These are phyloP conservation scores for Nettapus auritus DNA, from an alignment of 2,113 vertebrate species.

Conservation along the genomic window DNA sequence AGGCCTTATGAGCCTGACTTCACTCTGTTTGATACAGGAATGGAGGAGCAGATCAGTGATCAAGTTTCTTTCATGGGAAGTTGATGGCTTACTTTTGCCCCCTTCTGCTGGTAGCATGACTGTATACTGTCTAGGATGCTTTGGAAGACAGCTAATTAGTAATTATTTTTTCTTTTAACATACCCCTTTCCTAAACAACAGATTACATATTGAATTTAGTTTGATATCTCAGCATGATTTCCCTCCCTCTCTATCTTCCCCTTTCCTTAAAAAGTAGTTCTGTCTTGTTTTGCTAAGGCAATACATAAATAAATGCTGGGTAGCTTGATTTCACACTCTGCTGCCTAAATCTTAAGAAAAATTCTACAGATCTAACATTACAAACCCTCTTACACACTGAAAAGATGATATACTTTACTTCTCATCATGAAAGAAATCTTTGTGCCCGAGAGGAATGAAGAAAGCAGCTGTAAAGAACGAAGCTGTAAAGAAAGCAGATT, in stretches of 20 bases:
- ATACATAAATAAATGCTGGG: conserved; percentile 20
- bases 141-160: not conserved
- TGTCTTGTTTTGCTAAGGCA: not conserved
- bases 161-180: not conserved
- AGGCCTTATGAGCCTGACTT: not conserved
- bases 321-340: conserved; percentile 36
- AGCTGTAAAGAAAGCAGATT: conserved; percentile 12
- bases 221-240: not conserved
- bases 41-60: not conserved
- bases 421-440: conserved; percentile 56
- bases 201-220: conserved; percentile 16
- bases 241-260: not conserved
- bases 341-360: conserved; percentile 22
- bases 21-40: not conserved
- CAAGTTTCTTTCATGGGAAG: not conserved
- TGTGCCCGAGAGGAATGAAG: conserved; percentile 32
- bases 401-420: conserved; percentile 45
- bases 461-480: conserved; percentile 9
- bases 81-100: not conserved
- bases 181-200: conserved; percentile 1
- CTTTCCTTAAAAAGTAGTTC: not conserved
- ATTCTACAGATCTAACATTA: not conserved
- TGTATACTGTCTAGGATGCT: not conserved
- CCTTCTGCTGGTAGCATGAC: not conserved
- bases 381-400: conserved; percentile 21